These are phyloP conservation scores for Pollimyrus isidori DNA, from an alignment of 2,113 vertebrate species.

Conservation along the genomic window DNA sequence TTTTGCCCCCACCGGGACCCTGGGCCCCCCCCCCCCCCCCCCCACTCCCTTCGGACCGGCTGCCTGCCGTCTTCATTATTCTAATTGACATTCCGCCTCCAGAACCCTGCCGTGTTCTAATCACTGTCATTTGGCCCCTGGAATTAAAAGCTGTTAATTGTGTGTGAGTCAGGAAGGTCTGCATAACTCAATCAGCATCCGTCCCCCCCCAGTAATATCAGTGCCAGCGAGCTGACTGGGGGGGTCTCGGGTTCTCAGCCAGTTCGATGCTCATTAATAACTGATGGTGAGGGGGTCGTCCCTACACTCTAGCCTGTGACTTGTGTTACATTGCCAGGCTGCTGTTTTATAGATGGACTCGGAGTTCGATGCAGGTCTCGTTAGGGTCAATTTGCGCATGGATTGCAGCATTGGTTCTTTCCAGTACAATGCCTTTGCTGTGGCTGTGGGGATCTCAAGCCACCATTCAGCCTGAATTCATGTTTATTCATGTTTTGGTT, in stretches of 20 bases:
- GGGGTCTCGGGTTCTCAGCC: neutral
- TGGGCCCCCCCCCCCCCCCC: too few relatives aligned
- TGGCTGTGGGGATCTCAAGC: neutral
- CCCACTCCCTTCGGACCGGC: neutral
- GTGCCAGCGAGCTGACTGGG: neutral
- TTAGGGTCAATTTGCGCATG: neutral
- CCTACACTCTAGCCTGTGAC: neutral
- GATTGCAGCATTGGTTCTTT: neutral
- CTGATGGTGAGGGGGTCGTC: neutral
- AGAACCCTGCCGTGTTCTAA: neutral
- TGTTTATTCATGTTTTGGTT: neutral
- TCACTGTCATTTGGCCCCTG: neutral
- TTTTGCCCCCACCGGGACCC: too few relatives aligned
- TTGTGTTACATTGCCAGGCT: neutral
- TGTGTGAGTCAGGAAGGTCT: neutral
- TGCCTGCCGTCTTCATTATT: neutral
- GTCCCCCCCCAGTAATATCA: neutral
- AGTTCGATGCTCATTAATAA: constrained; percentile 1
- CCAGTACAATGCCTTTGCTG: neutral
- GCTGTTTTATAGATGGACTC: neutral
- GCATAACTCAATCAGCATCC: neutral
- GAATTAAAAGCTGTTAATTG: neutral
- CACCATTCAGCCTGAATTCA: neutral
- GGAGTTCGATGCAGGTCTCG: neutral
- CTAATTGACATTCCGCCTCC: neutral